These are phyloP conservation scores for Plagiodera versicolora DNA, from an alignment of 2,888 invertebrate species.

Conservation along the genomic window DNA sequence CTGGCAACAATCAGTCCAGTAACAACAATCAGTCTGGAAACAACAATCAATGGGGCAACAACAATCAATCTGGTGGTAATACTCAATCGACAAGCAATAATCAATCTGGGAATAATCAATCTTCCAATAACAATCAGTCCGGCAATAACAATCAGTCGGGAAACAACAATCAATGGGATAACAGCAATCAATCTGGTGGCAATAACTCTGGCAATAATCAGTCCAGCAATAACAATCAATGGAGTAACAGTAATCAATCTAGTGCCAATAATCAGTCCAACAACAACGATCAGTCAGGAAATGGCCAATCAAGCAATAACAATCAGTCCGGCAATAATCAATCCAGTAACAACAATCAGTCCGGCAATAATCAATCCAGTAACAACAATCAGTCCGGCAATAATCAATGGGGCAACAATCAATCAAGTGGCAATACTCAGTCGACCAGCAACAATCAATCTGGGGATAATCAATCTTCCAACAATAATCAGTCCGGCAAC, in stretches of 20 bases:
- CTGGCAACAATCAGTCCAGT: no score
- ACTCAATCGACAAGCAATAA: conserved; percentile 5
- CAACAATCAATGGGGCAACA: neutral
- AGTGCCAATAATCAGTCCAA: neutral
- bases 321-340: no score
- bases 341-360: no score
- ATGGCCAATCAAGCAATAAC: no score
- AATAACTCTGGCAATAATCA: neutral
- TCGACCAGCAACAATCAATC: no score
- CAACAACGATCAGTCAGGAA: neutral
- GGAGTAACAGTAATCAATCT: neutral
- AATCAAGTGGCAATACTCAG: no score
- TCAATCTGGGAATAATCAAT: conserved; percentile 5
- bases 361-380: no score
- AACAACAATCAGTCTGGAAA: conserved; percentile 4
- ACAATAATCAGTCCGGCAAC: no score
- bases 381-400: no score
- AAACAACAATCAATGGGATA: conserved; percentile 12
- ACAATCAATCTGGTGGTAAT: conserved; percentile 5
- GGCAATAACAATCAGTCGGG: conserved; percentile 13
- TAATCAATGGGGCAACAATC: no score
- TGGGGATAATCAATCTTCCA: no score
- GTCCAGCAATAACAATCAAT: neutral
- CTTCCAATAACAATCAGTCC: conserved; percentile 8
- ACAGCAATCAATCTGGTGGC: no score